phyloP scores from a whole-genome alignment of 2,888 invertebrate genomes.

The Standfussiana lucernea region DNA sequence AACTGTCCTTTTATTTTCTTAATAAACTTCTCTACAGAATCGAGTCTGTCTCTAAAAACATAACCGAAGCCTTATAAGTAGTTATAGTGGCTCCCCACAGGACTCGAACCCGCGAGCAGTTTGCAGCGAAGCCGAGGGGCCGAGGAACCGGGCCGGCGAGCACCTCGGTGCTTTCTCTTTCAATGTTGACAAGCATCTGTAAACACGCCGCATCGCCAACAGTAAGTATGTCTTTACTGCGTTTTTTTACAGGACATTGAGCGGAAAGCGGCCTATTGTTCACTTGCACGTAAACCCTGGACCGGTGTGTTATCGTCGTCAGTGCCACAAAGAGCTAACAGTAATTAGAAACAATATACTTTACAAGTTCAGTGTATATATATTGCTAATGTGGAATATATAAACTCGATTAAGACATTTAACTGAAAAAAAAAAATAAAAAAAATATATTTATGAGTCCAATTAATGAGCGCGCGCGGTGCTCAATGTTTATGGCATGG shows the following conservation, averaged over 20 bases:
- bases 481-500: constrained; percentile 64
- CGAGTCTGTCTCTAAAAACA: background rate
- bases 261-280: constrained; percentile 15
- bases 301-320: constrained; percentile 36
- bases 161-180: constrained; percentile 53
- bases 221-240: constrained; percentile 26
- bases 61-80: background rate
- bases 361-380: background rate
- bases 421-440: background rate
- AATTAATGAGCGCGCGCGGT: constrained; percentile 69
- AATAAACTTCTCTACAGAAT: background rate
- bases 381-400: background rate
- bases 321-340: background rate
- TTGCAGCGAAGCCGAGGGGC: background rate
- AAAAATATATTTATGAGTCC: constrained; percentile 57
- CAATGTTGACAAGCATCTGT: constrained; percentile 58
- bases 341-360: constrained; percentile 4
- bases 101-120: background rate
- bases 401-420: background rate
- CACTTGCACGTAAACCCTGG: constrained; percentile 28
- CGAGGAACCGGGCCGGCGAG: too few relatives aligned
- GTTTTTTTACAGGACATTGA: constrained; percentile 7
- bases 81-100: background rate
- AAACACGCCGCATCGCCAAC: constrained; percentile 30
- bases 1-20: background rate